Percentiles rank a stretch among this genome's conserved stretches.
These are phyloP conservation scores for Morpho achilles DNA, from an alignment of 2,888 invertebrate genomes.

Conservation along the genomic window DNA sequence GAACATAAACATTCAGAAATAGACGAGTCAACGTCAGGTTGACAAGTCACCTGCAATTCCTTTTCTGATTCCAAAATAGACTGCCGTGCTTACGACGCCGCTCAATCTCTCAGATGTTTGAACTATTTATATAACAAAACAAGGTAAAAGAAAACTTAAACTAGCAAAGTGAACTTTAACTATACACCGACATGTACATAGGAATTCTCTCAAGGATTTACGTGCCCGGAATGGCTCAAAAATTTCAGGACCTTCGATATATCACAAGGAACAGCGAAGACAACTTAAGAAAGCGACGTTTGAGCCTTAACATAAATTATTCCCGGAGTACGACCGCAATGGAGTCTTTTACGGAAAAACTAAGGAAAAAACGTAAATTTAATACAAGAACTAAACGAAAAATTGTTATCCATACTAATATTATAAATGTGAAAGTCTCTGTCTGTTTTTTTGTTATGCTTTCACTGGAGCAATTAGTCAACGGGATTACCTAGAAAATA, in stretches of 20 bases:
- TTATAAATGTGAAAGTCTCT: not conserved
- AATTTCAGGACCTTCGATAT: not conserved
- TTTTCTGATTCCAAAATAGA: conserved; percentile 9
- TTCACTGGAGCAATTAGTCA: too few relatives aligned
- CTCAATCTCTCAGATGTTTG: not conserved
- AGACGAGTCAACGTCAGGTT: conserved; percentile 1
- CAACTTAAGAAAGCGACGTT: conserved; percentile 10
- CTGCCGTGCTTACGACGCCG: not conserved
- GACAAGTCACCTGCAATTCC: conserved; percentile 7
- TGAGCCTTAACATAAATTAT: conserved; percentile 8
- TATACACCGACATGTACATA: too few relatives aligned
- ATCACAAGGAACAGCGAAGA: conserved; percentile 8
- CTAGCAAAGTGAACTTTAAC: too few relatives aligned
- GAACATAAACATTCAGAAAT: not conserved
- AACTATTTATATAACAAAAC: too few relatives aligned
- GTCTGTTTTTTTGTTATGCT: too few relatives aligned
- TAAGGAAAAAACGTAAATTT: not conserved
- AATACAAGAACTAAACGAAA: not conserved
- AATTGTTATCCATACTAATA: not conserved
- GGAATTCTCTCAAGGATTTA: too few relatives aligned
- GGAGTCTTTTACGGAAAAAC: not conserved
- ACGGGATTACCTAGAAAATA: too few relatives aligned
- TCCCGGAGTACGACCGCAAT: conserved; percentile 3
- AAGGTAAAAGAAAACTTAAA: too few relatives aligned
- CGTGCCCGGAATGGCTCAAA: too few relatives aligned